Percentiles rank a stretch among this genome's conserved stretches.
Conservation (phyloP, 2,888 invertebrate genomes). For the Dascillus cervinus region DNA sequence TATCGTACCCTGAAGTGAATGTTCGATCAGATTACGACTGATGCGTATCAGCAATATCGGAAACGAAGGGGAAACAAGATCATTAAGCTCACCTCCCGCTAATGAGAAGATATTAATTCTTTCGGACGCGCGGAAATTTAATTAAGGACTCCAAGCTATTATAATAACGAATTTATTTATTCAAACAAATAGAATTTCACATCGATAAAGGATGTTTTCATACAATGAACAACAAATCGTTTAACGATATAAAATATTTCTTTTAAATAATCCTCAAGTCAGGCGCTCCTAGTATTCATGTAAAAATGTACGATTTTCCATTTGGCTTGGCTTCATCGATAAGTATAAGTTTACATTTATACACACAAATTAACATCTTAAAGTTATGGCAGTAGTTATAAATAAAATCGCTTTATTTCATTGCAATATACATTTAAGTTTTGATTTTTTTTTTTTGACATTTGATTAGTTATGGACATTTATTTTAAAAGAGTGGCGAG, state of each 20-base stretch:
- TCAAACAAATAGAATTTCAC: slow-evolving; percentile 36
- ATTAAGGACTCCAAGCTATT: too few relatives aligned
- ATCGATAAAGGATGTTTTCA: slow-evolving; percentile 38
- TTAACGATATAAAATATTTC: slow-evolving; percentile 27
- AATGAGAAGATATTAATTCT: too few relatives aligned
- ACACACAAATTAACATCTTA: slow-evolving; percentile 3
- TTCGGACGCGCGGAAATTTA: too few relatives aligned
- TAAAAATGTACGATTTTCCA: slow-evolving; percentile 20
- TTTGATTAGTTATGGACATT: slow-evolving; percentile 17
- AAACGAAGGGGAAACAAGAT: too few relatives aligned
- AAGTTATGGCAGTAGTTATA: slow-evolving; percentile 18
- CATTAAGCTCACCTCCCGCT: too few relatives aligned
- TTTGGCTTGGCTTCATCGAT: not conserved
- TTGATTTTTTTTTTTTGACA: slow-evolving; percentile 13
- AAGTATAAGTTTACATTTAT: not conserved
- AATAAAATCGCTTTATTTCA: slow-evolving; percentile 26
- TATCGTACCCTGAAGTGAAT: too few relatives aligned
- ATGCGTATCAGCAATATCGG: too few relatives aligned
- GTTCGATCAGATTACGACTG: too few relatives aligned
- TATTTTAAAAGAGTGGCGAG: too few relatives aligned
- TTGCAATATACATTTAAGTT: slow-evolving; percentile 15
- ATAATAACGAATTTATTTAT: slow-evolving; percentile 28
- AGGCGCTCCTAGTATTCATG: slow-evolving; percentile 9
- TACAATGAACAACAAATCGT: slow-evolving; percentile 28
- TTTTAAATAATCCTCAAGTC: slow-evolving; percentile 2